Conservation (phyloP, 2,888 invertebrate species). For the Aphidoletes aphidimyza region DNA sequence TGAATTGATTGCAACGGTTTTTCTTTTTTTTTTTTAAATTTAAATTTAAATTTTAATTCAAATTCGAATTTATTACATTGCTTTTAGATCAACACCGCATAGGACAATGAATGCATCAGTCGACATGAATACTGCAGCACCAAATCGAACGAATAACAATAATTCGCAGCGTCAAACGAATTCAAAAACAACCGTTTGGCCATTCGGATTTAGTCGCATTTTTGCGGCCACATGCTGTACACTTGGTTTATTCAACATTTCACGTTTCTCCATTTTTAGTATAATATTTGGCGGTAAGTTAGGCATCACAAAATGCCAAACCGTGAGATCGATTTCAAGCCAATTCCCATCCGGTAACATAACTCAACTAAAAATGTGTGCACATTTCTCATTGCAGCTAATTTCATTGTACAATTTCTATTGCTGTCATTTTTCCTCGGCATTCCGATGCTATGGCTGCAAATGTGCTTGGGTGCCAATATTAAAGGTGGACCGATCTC, state of each 20-base stretch:
- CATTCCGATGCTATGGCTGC: slow-evolving; percentile 85
- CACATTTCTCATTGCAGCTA: slow-evolving; percentile 71
- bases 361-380: neutral
- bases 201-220: slow-evolving; percentile 79
- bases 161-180: slow-evolving; percentile 17
- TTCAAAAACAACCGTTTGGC: slow-evolving; percentile 67
- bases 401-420: slow-evolving; percentile 89
- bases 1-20: neutral
- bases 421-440: slow-evolving; percentile 83
- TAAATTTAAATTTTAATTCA: neutral
- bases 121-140: neutral
- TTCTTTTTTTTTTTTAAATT: neutral
- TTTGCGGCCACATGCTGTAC: slow-evolving; percentile 87
- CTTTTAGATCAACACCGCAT: neutral
- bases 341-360: no score
- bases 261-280: slow-evolving; percentile 86
- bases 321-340: neutral
- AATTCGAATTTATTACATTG: neutral
- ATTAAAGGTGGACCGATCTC: slow-evolving; percentile 86
- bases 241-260: slow-evolving; percentile 87
- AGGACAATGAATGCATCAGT: neutral
- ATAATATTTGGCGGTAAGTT: slow-evolving; percentile 83
- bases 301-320: no score
- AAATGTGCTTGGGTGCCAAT: slow-evolving; percentile 86
- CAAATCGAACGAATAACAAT: neutral